Evolutionary conservation across 2,888 invertebrate genomes (phyloP).

Genomic region (Drosophila crucigera): DNA sequence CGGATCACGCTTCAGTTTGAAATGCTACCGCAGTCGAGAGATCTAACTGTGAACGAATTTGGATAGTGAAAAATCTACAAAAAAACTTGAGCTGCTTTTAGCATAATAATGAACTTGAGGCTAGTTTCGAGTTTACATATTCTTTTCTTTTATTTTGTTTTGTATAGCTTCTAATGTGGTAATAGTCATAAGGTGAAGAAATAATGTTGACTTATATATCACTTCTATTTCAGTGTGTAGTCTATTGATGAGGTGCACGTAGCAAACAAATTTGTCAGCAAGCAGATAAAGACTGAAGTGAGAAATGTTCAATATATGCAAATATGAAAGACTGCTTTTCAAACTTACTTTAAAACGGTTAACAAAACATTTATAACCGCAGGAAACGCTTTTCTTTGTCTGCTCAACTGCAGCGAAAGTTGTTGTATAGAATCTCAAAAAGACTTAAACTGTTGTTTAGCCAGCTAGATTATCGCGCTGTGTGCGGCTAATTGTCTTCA

Average conservation of each 20-base stretch:
- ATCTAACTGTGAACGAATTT: slow-evolving; percentile 71
- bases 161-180: slow-evolving; percentile 49
- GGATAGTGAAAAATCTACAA: slow-evolving; percentile 55
- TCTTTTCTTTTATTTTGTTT: not conserved
- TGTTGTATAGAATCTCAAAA: slow-evolving; percentile 26
- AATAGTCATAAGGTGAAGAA: slow-evolving; percentile 51
- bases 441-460: slow-evolving; percentile 41
- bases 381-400: slow-evolving; percentile 24
- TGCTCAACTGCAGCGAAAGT: slow-evolving; percentile 49
- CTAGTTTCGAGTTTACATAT: slow-evolving; percentile 16
- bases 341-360: slow-evolving; percentile 4
- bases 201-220: slow-evolving; percentile 36
- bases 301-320: slow-evolving; percentile 46
- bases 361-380: slow-evolving; percentile 13
- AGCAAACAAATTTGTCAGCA: slow-evolving; percentile 65
- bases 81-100: slow-evolving; percentile 30
- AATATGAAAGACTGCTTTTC: slow-evolving; percentile 23
- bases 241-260: slow-evolving; percentile 45
- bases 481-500: slow-evolving; percentile 71
- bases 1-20: slow-evolving; percentile 57
- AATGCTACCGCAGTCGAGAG: slow-evolving; percentile 50
- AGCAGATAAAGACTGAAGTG: slow-evolving; percentile 20
- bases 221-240: slow-evolving; percentile 24
- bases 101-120: slow-evolving; percentile 69
- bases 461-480: slow-evolving; percentile 46